phyloP scores from a whole-genome alignment of 2,888 invertebrate genomes.

The Ormyrus nitidulus region DNA sequence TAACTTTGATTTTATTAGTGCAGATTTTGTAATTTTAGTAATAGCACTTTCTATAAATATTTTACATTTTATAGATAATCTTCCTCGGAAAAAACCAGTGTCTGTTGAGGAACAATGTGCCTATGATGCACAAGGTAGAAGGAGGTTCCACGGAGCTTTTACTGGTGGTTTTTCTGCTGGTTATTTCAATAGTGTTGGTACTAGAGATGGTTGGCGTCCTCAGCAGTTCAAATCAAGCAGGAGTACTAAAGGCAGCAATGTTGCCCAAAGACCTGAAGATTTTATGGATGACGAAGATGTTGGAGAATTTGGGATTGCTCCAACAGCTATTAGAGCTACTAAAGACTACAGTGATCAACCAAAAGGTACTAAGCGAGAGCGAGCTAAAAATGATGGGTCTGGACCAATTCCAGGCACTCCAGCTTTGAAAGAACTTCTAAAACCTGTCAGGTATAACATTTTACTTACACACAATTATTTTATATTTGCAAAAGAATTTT shows the following conservation, averaged over 20 bases:
- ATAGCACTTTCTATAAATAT: too few relatives aligned
- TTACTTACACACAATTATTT: conserved; percentile 21
- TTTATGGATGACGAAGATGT: conserved; percentile 99
- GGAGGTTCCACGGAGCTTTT: conserved; percentile 98
- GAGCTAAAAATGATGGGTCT: conserved; percentile 68
- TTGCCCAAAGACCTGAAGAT: conserved; percentile 87
- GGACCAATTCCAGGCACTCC: conserved; percentile 77
- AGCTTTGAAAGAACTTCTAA: conserved; percentile 78
- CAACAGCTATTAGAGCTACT: conserved; percentile 87
- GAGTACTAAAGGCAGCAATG: conserved; percentile 79
- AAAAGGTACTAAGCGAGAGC: conserved; percentile 69
- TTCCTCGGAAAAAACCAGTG: conserved; percentile 88
- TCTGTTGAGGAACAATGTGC: conserved; percentile 91
- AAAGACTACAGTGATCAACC: conserved; percentile 81
- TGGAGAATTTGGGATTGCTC: conserved; percentile 96
- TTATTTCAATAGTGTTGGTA: conserved; percentile 97
- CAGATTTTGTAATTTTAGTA: too few relatives aligned
- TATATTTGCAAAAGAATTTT: conserved; percentile 15
- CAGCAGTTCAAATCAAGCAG: conserved; percentile 93
- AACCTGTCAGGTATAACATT: conserved; percentile 76
- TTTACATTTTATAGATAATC: conserved; percentile 79
- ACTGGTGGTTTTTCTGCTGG: conserved; percentile 99
- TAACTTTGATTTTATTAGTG: too few relatives aligned
- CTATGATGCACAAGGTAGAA: conserved; percentile 90
- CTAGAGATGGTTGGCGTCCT: conserved; percentile 96